Evolutionary conservation across 2,888 invertebrate genomes (phyloP), one percentile per base, ranked within the genome.

Genomic region (Standfussiana lucernea): DNA sequence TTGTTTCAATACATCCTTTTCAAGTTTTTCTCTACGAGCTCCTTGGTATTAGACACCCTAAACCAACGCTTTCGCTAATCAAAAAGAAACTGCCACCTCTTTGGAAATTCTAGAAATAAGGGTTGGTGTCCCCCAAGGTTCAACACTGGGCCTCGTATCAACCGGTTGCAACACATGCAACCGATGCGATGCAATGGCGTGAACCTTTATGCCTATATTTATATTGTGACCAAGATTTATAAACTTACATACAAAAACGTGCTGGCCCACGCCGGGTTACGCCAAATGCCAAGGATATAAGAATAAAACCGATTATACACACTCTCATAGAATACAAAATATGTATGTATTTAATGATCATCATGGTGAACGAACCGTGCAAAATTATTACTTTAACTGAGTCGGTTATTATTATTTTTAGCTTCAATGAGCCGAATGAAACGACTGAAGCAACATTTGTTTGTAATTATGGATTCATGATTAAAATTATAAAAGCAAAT

Each of bases 391-490:
- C 70, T 45, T 66, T 76, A 18, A 50, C n/a, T 47, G 59, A 40
- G 80, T 72, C 45, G n/a, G 64, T 50, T 67, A 66, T 37, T 24
- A 67, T 72, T 69, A 75, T 79, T 72, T 83, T 77, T 77, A 79
- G 71, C 42, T 83, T 73, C 62, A 53, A 42, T 62, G 61, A 62
- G 66, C 66, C 47, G 59, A 65, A 69, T 71, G 47, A 69, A 74
- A 77, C 71, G n/a, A 61, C 80, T 40, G 68, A 53, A 69, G 56
- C 35, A 75, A 76, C 79, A 82, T 75, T 82, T 81, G 78, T 78
- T 82, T 70, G 72, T 85, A 78, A 82, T 84, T 82, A 72, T 72
- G 66, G 59, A 71, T 82, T 74, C 53, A 68, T 67, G 76, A n/a
- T 80, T 35, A 62, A 79, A 72, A 70, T 70, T 70, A 64, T 70